These are phyloP conservation scores for Hippocampus kuda DNA, from an alignment of 2,797 vertebrate genomes.

Conservation along the genomic window DNA sequence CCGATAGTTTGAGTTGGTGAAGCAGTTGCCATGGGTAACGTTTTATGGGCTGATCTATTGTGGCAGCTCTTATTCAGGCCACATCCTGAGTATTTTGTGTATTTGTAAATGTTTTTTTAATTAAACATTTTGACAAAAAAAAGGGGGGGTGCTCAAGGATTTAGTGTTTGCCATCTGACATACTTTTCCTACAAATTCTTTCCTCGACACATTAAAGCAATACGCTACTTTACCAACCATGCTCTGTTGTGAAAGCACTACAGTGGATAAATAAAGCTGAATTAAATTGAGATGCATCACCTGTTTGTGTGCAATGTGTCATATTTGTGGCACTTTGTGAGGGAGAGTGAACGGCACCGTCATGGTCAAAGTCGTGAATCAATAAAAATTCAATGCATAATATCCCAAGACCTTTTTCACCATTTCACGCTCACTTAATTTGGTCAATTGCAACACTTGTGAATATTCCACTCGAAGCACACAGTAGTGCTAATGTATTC, in stretches of 20 bases:
- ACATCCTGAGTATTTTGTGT: neutral
- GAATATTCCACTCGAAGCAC: neutral
- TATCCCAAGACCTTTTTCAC: neutral
- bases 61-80: slow-evolving; percentile 14
- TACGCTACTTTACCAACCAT: too few relatives aligned
- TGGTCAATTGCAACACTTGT: neutral
- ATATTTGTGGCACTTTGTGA: too few relatives aligned
- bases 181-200: too few relatives aligned
- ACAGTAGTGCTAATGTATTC: neutral
- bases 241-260: too few relatives aligned
- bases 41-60: slow-evolving; percentile 22
- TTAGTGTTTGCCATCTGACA: too few relatives aligned
- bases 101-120: neutral
- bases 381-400: neutral
- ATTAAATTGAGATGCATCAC: too few relatives aligned
- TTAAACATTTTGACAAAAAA: slow-evolving; percentile 4
- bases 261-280: too few relatives aligned
- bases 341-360: too few relatives aligned
- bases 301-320: too few relatives aligned
- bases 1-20: slow-evolving; percentile 31
- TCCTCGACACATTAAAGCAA: too few relatives aligned
- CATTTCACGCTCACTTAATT: neutral
- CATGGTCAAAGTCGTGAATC: neutral
- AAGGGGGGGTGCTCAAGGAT: neutral
- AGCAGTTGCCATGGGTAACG: slow-evolving; percentile 36